phyloP scores from a whole-genome alignment of 2,888 invertebrate genomes.

The Lycaena phlaeas region DNA sequence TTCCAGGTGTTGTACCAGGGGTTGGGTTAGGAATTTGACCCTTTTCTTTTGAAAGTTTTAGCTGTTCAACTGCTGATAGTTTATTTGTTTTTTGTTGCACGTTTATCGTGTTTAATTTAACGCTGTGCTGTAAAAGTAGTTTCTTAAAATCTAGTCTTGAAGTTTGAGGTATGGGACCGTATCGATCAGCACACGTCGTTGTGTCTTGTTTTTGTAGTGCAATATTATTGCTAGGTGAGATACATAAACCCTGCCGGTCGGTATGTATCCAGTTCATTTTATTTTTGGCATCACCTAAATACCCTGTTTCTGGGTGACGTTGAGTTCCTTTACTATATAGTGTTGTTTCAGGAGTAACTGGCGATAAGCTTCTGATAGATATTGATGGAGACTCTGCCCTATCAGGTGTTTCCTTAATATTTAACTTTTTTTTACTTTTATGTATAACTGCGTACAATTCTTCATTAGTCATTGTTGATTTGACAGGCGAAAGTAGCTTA shows the following conservation, averaged over 20 bases:
- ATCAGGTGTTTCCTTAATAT: slow-evolving; percentile 73
- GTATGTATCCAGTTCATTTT: slow-evolving; percentile 79
- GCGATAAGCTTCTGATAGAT: slow-evolving; percentile 59
- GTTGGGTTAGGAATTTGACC: slow-evolving; percentile 33
- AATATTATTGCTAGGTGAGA: slow-evolving; percentile 24
- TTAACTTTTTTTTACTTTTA: slow-evolving; percentile 82
- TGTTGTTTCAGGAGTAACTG: slow-evolving; percentile 63
- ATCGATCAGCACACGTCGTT: slow-evolving; percentile 75
- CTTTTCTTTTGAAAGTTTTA: slow-evolving; percentile 79
- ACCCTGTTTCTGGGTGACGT: slow-evolving; percentile 75
- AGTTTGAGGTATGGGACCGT: slow-evolving; percentile 78
- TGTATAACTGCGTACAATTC: slow-evolving; percentile 84
- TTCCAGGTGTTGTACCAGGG: slow-evolving; percentile 38
- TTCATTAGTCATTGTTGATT: slow-evolving; percentile 84
- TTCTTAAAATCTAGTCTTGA: slow-evolving; percentile 89
- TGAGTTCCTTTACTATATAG: slow-evolving; percentile 53
- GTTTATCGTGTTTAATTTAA: slow-evolving; percentile 70
- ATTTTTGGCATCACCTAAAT: slow-evolving; percentile 68
- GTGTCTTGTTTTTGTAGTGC: slow-evolving; percentile 45
- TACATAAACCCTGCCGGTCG: slow-evolving; percentile 39
- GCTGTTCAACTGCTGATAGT: slow-evolving; percentile 84
- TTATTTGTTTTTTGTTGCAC: slow-evolving; percentile 73
- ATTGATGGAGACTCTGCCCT: slow-evolving; percentile 62
- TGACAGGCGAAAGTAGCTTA: slow-evolving; percentile 76
- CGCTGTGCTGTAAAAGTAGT: slow-evolving; percentile 82